phyloP scores from a whole-genome alignment of 2,113 vertebrate species.

The Rissa tridactyla region DNA sequence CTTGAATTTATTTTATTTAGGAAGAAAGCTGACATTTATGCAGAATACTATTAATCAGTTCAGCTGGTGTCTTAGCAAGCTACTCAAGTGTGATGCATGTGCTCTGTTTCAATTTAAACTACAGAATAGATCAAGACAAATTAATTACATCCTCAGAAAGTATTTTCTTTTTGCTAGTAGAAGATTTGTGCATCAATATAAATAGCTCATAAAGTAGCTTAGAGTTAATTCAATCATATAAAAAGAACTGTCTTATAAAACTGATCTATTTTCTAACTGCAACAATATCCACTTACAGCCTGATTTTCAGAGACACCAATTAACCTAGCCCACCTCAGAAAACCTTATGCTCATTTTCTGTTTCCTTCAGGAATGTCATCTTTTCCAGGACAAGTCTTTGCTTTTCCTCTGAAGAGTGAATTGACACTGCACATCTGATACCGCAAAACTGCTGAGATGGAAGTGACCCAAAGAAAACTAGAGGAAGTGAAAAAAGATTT shows the following conservation, averaged over 20 bases:
- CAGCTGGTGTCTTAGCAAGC: background rate
- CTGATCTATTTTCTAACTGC: background rate
- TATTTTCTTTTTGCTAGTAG: conserved; percentile 13
- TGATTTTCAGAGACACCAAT: conserved; percentile 11
- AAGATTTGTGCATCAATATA: conserved; percentile 14
- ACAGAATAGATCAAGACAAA: conserved; percentile 35
- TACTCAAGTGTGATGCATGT: background rate
- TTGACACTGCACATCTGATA: background rate
- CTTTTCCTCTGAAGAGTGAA: background rate
- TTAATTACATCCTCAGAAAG: conserved; percentile 14
- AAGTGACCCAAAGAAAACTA: background rate
- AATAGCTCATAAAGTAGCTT: conserved; percentile 18
- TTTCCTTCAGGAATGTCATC: background rate
- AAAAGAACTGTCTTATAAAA: conserved; percentile 2
- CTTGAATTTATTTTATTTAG: conserved; percentile 38
- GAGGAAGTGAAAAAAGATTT: background rate
- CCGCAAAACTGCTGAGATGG: background rate
- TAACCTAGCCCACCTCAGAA: background rate
- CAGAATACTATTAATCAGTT: conserved; percentile 6
- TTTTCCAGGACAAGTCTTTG: background rate
- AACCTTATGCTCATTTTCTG: background rate
- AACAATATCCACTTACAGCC: background rate
- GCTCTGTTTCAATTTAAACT: conserved; percentile 4
- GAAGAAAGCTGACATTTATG: background rate
- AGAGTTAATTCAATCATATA: conserved; percentile 5